phyloP scores from a whole-genome alignment of 2,888 invertebrate genomes.

The Ormia ochracea region DNA sequence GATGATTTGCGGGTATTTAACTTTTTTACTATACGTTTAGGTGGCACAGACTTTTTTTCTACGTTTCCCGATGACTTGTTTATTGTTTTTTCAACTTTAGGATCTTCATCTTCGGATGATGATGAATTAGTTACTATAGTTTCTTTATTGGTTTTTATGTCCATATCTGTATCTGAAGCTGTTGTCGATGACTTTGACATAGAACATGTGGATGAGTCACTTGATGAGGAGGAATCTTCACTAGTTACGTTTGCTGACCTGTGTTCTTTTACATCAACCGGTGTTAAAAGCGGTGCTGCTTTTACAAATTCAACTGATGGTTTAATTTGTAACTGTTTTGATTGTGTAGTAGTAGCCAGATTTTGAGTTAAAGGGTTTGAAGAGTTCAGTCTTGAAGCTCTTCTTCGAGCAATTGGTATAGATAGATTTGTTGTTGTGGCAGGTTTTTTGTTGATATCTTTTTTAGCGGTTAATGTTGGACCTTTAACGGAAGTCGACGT shows the following conservation, averaged over 20 bases:
- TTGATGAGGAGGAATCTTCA: conserved; percentile 64
- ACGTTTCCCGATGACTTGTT: conserved; percentile 8
- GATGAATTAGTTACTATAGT: conserved; percentile 25
- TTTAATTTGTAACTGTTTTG: conserved; percentile 64
- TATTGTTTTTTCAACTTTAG: conserved; percentile 13
- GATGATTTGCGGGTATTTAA: conserved; percentile 67
- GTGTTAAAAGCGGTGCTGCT: conserved; percentile 1
- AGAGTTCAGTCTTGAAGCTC: conserved; percentile 65
- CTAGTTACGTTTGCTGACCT: conserved; percentile 36
- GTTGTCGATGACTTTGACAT: conserved; percentile 63
- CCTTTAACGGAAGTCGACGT: conserved; percentile 71
- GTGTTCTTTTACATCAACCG: conserved; percentile 10
- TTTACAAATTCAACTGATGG: conserved; percentile 45
- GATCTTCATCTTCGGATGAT: conserved; percentile 58
- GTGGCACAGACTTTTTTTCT: conserved; percentile 36
- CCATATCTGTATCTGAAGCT: conserved; percentile 50
- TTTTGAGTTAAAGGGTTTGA: conserved; percentile 42
- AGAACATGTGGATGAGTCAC: conserved; percentile 63
- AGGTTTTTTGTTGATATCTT: conserved; percentile 72
- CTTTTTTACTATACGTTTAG: conserved; percentile 67
- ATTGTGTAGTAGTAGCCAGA: conserved; percentile 59
- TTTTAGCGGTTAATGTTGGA: conserved; percentile 74
- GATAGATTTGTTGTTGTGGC: conserved; percentile 64
- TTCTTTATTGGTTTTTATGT: conserved; percentile 10
- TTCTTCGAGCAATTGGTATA: conserved; percentile 58